These are phyloP conservation scores for Turritopsis rubra DNA, from an alignment of 30 jellyfish, hydroid and myxozoan genomes.

Conservation along the genomic window DNA sequence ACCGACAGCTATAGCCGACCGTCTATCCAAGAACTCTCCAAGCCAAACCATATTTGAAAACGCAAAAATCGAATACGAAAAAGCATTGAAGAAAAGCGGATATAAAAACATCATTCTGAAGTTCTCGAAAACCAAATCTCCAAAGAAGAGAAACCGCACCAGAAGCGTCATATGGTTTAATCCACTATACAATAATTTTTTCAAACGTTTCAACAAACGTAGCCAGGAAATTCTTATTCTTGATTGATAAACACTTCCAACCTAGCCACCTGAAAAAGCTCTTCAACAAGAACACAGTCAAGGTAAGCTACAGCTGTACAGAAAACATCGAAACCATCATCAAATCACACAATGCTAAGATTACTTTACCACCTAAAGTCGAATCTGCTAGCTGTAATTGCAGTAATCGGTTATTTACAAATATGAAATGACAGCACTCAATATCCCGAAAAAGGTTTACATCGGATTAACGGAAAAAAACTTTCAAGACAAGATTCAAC, in stretches of 20 bases:
- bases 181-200: background rate
- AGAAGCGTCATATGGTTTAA: background rate
- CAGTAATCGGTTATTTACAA: background rate
- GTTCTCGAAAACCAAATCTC: background rate
- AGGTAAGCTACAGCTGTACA: background rate
- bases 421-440: background rate
- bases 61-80: background rate
- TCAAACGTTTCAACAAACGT: background rate
- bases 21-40: background rate
- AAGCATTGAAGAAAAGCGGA: background rate
- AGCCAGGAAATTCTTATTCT: background rate
- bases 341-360: background rate
- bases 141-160: background rate
- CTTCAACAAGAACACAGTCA: too few species aligned
- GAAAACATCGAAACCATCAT: background rate
- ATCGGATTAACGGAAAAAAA: background rate
- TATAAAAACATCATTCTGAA: background rate
- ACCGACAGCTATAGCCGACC: background rate
- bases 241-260: too few species aligned
- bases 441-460: background rate
- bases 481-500: background rate
- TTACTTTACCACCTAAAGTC: background rate
- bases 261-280: background rate
- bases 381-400: background rate
- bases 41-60: background rate